Conservation (phyloP, 2,113 vertebrate genomes). For the Oryzias woworae region DNA sequence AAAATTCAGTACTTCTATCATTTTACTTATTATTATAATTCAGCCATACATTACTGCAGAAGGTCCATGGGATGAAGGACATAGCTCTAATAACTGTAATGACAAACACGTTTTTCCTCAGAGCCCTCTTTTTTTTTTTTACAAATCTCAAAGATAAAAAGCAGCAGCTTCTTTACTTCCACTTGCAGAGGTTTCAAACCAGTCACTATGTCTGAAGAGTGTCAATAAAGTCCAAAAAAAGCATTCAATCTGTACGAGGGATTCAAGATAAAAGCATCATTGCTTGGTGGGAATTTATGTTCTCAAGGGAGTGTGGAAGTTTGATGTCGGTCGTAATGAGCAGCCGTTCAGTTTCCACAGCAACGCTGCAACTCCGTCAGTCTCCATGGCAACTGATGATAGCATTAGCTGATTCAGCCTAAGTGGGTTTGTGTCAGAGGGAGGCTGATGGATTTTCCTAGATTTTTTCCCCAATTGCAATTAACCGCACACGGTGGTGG, state of each 20-base stretch:
- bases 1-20: background rate
- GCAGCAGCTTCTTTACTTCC: background rate
- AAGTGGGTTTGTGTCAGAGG: constrained; percentile 51
- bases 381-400: constrained; percentile 75
- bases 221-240: background rate
- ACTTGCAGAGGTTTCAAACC: background rate
- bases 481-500: constrained; percentile 10
- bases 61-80: too few relatives aligned
- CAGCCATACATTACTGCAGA: too few relatives aligned
- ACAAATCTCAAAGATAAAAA: too few relatives aligned
- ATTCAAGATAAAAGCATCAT: constrained; percentile 9
- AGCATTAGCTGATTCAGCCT: constrained; percentile 67
- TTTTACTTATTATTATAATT: background rate
- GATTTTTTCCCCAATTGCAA: constrained; percentile 22
- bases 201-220: background rate
- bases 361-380: constrained; percentile 72
- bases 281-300: constrained; percentile 6
- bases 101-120: too few relatives aligned
- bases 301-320: constrained; percentile 41
- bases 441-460: constrained; percentile 18
- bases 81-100: too few relatives aligned
- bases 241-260: background rate
- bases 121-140: too few relatives aligned
- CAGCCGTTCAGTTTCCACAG: constrained; percentile 70
- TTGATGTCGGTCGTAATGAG: constrained; percentile 63